Evolutionary conservation across 2,797 vertebrate genomes (phyloP).

Genomic region (Falco columbarius): DNA sequence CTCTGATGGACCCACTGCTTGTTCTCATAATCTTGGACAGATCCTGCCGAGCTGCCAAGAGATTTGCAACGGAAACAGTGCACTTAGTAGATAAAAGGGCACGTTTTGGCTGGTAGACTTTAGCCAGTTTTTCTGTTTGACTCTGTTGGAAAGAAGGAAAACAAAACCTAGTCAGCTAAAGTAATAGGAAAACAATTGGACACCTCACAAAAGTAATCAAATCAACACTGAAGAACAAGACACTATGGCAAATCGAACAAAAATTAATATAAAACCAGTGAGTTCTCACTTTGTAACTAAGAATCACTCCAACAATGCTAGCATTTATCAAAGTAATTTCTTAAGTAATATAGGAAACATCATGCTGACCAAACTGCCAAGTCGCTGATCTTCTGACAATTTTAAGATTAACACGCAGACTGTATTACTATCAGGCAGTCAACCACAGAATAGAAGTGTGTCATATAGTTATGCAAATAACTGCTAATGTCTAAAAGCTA

Average conservation of each 20-base stretch:
- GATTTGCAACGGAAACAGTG: constrained; percentile 87
- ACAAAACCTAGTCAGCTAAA: not conserved
- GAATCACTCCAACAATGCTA: not conserved
- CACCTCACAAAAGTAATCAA: not conserved
- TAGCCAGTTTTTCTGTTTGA: constrained; percentile 89
- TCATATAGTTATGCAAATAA: fast-evolving
- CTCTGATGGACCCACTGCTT: constrained; percentile 91
- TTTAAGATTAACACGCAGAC: not conserved
- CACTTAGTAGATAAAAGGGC: constrained; percentile 83
- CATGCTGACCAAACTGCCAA: not conserved
- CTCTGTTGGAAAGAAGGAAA: constrained; percentile 77
- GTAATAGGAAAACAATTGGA: not conserved
- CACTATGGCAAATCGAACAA: not conserved
- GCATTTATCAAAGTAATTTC: not conserved
- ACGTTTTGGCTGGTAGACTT: constrained; percentile 92
- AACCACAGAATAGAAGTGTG: not conserved
- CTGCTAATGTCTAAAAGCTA: not conserved
- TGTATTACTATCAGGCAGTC: not conserved
- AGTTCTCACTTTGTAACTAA: not conserved
- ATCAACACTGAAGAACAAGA: not conserved
- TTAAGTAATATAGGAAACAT: not conserved
- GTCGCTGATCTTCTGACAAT: not conserved
- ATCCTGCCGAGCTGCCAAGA: constrained; percentile 92
- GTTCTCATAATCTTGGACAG: constrained; percentile 95
- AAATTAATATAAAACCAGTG: not conserved